phyloP scores from a whole-genome alignment of 2,888 invertebrate genomes.

The Acleris emargana region DNA sequence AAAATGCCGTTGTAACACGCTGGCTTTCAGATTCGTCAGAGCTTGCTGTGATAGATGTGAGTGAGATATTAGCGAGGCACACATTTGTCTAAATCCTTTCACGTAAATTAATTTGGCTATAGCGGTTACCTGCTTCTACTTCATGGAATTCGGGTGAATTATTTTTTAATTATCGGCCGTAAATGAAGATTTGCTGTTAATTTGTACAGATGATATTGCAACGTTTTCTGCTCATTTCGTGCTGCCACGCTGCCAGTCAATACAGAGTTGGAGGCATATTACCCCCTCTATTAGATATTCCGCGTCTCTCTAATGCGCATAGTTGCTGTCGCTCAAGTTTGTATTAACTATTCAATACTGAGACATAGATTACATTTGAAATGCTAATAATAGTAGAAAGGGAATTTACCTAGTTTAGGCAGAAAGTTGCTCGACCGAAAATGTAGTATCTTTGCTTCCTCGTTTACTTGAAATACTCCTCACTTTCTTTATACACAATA shows the following conservation, averaged over 20 bases:
- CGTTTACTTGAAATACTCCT: too few relatives aligned
- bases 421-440: too few relatives aligned
- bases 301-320: conserved; percentile 12
- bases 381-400: neutral
- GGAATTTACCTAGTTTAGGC: neutral
- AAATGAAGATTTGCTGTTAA: too few relatives aligned
- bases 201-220: too few relatives aligned
- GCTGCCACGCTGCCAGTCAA: neutral
- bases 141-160: too few relatives aligned
- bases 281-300: conserved; percentile 1
- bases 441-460: too few relatives aligned
- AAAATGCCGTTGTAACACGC: neutral
- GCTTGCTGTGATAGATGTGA: neutral
- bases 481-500: too few relatives aligned
- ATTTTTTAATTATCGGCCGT: too few relatives aligned
- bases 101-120: too few relatives aligned
- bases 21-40: neutral
- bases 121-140: too few relatives aligned
- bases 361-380: neutral
- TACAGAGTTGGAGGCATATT: neutral
- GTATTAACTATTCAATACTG: conserved; percentile 1
- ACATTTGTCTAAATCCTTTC: too few relatives aligned
- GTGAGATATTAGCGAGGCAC: neutral
- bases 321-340: conserved; percentile 9
- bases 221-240: neutral